Evolutionary conservation across 2,888 invertebrate species (phyloP).

Genomic region (Nephrocerus scutellatus): DNA sequence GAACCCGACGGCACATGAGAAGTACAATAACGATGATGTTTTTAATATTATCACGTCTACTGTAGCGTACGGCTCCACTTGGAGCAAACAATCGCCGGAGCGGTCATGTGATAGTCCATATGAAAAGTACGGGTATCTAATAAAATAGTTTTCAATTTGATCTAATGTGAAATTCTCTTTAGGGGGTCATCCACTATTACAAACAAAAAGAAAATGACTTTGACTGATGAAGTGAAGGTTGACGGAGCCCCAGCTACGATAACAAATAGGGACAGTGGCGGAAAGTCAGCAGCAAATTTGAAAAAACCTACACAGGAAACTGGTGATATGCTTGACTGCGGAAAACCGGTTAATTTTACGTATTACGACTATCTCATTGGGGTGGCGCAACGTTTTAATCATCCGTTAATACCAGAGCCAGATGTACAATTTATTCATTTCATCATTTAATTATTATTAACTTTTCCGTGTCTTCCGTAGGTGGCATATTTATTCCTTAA

Average conservation of each 20-base stretch:
- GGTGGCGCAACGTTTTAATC: conserved; percentile 72
- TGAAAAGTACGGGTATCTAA: conserved; percentile 17
- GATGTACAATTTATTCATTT: conserved; percentile 44
- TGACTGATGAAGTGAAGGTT: neutral
- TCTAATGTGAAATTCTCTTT: neutral
- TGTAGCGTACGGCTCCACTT: conserved; percentile 55
- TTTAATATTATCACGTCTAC: conserved; percentile 72
- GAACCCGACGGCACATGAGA: conserved; percentile 20
- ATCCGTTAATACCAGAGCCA: conserved; percentile 79
- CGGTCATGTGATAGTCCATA: conserved; percentile 22
- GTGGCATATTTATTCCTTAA: conserved; percentile 68
- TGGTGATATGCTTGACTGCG: conserved; percentile 70
- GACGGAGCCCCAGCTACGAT: conserved; percentile 11
- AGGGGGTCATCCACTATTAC: too few species aligned
- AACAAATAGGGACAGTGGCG: conserved; percentile 6
- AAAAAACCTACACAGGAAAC: conserved; percentile 22
- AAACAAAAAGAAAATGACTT: neutral
- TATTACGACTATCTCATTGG: conserved; percentile 84
- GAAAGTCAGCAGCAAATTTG: neutral
- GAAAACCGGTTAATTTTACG: conserved; percentile 79
- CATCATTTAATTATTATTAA: neutral
- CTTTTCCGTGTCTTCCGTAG: conserved; percentile 31
- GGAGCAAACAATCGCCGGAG: conserved; percentile 55
- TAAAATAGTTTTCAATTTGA: neutral
- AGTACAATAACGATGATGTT: conserved; percentile 54